Evolutionary conservation across 2,888 invertebrate genomes (phyloP).

Genomic region (Scaptodrosophila latifasciaeformis): DNA sequence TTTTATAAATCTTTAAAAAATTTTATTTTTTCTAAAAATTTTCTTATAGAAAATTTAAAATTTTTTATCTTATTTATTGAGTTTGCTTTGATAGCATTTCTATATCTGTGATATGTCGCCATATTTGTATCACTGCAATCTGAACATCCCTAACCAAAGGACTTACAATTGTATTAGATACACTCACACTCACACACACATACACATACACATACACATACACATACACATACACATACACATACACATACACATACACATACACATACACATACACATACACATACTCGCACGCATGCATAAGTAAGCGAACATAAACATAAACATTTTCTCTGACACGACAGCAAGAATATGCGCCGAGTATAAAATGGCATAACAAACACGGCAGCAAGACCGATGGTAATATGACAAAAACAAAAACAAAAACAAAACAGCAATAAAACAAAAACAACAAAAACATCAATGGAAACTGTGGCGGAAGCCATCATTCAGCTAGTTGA

Average conservation of each 20-base stretch:
- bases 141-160: too few species aligned
- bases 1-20: too few species aligned
- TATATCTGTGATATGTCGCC: too few species aligned
- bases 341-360: slow-evolving; percentile 25
- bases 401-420: slow-evolving; percentile 42
- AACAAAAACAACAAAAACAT: not conserved
- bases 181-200: slow-evolving; percentile 18
- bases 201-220: slow-evolving; percentile 7
- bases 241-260: slow-evolving; percentile 14
- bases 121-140: too few species aligned
- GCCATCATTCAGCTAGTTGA: too few species aligned
- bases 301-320: slow-evolving; percentile 66
- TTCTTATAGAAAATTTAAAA: too few species aligned
- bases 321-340: slow-evolving; percentile 65
- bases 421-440: slow-evolving; percentile 5
- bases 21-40: too few species aligned
- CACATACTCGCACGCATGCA: slow-evolving; percentile 56
- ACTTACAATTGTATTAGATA: too few species aligned
- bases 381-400: too few species aligned
- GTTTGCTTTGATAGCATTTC: too few species aligned
- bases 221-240: slow-evolving; percentile 29
- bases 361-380: slow-evolving; percentile 66
- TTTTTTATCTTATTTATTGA: too few species aligned
- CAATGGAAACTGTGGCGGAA: too few species aligned
- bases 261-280: not conserved